A percentile compares a stretch with the other conserved stretches of the same genome.
These are phyloP conservation scores for Mesaphorura yosii DNA, from an alignment of 1,140 invertebrate species.

Conservation along the genomic window DNA sequence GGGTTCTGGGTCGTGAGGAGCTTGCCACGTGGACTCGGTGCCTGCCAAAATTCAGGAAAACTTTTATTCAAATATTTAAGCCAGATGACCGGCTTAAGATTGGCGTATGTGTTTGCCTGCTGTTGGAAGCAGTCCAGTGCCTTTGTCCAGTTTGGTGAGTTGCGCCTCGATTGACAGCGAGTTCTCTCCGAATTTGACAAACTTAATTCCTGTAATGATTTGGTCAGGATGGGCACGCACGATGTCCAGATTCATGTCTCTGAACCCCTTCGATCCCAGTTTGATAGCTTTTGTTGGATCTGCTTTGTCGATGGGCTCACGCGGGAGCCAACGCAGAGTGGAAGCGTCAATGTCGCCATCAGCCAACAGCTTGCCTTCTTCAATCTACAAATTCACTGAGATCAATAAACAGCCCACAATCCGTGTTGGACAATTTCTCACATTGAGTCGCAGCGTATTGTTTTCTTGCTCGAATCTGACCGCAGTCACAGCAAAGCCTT, in stretches of 20 bases:
- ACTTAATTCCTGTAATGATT: conserved; percentile 15
- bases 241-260: conserved; percentile 7
- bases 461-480: conserved; percentile 10
- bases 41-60: too few relatives aligned
- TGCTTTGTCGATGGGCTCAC: background rate
- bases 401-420: background rate
- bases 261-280: conserved; percentile 6
- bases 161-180: background rate
- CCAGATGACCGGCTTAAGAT: too few relatives aligned
- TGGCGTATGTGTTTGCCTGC: too few relatives aligned
- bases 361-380: conserved; percentile 7
- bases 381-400: conserved; percentile 3
- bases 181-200: background rate
- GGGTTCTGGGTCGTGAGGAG: background rate
- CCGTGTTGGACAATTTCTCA: background rate
- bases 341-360: conserved; percentile 10
- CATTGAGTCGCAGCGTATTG: conserved; percentile 4
- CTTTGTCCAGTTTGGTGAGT: background rate
- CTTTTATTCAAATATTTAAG: too few relatives aligned
- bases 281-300: background rate
- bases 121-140: too few relatives aligned
- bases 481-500: conserved; percentile 9
- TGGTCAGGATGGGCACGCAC: background rate
- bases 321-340: background rate
- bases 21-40: background rate